These are phyloP conservation scores for Ceratosolen fusciceps DNA, from an alignment of 1,140 invertebrate genomes.

Conservation along the genomic window DNA sequence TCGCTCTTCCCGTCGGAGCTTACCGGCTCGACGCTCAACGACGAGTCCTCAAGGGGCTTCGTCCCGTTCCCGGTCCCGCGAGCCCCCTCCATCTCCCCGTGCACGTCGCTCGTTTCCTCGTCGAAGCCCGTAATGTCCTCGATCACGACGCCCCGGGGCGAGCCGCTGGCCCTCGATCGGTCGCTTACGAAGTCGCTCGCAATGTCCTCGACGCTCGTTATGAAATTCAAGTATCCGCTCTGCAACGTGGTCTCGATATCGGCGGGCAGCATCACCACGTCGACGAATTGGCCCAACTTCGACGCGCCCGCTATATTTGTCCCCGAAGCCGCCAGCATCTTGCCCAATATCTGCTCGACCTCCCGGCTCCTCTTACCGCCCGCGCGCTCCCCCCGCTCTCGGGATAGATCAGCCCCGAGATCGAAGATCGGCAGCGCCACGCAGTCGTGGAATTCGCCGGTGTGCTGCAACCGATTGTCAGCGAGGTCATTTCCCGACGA, in stretches of 20 bases:
- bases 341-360: constrained; percentile 19
- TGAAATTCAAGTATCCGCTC: constrained; percentile 61
- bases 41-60: too few species aligned
- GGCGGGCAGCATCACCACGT: constrained; percentile 52
- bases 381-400: background rate
- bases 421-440: constrained; percentile 56
- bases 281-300: constrained; percentile 31
- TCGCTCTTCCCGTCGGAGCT: background rate
- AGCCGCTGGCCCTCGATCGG: constrained; percentile 51
- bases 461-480: constrained; percentile 57
- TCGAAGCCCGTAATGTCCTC: constrained; percentile 61
- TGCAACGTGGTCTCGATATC: constrained; percentile 53
- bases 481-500: constrained; percentile 54
- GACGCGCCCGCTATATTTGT: background rate
- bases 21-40: background rate
- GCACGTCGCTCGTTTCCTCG: background rate
- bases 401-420: background rate
- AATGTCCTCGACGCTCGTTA: constrained; percentile 61
- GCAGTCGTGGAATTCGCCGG: constrained; percentile 67
- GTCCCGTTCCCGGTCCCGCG: background rate
- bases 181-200: constrained; percentile 48
- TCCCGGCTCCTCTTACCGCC: too few species aligned
- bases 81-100: background rate
- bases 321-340: background rate
- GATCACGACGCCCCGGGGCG: constrained; percentile 58